A percentile compares a stretch with the other conserved stretches of the same genome.
Conservation (phyloP, 2,113 vertebrate genomes). For the Tachysurus fulvidraco region DNA sequence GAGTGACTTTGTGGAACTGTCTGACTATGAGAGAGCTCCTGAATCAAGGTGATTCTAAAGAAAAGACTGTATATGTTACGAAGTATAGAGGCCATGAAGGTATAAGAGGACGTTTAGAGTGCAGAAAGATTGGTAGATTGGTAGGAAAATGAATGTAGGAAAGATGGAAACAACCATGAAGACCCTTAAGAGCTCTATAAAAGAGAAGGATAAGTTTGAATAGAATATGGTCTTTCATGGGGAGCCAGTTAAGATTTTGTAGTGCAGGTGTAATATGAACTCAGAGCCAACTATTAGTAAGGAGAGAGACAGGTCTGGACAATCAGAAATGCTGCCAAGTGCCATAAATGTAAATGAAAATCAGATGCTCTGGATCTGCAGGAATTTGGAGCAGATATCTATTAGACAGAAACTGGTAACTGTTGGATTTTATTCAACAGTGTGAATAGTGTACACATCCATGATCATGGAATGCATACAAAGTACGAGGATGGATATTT, state of each 20-base stretch:
- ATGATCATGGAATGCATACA: neutral
- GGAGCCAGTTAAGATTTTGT: neutral
- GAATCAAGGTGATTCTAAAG: neutral
- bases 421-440: neutral
- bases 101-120: neutral
- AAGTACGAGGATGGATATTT: neutral
- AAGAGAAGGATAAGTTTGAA: neutral
- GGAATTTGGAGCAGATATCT: neutral
- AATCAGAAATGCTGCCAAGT: neutral
- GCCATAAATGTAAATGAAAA: no score
- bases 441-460: neutral
- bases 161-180: neutral
- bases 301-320: neutral
- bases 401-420: neutral
- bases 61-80: neutral
- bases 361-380: no score
- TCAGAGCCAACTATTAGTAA: neutral
- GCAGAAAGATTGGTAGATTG: no score
- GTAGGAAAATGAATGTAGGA: neutral
- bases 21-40: neutral
- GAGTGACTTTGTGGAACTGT: neutral
- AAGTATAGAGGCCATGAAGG: neutral
- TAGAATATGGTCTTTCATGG: neutral
- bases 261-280: neutral
- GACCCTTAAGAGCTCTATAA: neutral